Conservation (phyloP, 2,888 invertebrate genomes). For the Neocrepidodera transversa region DNA sequence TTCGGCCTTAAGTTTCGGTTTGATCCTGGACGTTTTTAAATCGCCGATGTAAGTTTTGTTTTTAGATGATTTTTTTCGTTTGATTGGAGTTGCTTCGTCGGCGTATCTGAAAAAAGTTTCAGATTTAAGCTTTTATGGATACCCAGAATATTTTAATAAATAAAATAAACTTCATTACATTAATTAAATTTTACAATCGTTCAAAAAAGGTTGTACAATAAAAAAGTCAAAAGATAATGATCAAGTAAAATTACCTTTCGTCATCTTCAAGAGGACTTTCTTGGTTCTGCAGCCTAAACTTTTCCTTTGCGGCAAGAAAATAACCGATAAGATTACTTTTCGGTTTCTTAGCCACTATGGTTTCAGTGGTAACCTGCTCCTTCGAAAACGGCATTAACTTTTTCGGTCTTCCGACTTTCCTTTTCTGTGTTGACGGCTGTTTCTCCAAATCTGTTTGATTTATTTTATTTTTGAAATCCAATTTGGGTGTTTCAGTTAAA, state of each 20-base stretch:
- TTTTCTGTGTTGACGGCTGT: constrained; percentile 70
- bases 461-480: constrained; percentile 38
- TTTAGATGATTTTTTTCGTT: constrained; percentile 49
- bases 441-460: constrained; percentile 41
- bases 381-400: constrained; percentile 68
- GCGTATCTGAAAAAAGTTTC: constrained; percentile 60
- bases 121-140: too few relatives aligned
- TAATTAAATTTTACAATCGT: too few relatives aligned
- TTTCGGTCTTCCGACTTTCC: constrained; percentile 83
- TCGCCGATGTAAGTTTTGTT: constrained; percentile 49
- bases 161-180: too few relatives aligned
- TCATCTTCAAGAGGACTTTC: constrained; percentile 61
- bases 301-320: constrained; percentile 70
- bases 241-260: neutral
- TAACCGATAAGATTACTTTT: constrained; percentile 73
- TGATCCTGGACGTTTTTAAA: constrained; percentile 66
- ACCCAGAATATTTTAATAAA: too few relatives aligned
- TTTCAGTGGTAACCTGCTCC: constrained; percentile 72
- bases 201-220: too few relatives aligned
- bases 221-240: too few relatives aligned
- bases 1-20: constrained; percentile 77
- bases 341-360: constrained; percentile 83
- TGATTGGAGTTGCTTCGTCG: constrained; percentile 52
- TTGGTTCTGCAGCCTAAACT: constrained; percentile 62
- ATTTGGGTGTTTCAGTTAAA: constrained; percentile 51